Evolutionary conservation across 1,140 invertebrate species (phyloP).

Genomic region (Apis mellifera): DNA sequence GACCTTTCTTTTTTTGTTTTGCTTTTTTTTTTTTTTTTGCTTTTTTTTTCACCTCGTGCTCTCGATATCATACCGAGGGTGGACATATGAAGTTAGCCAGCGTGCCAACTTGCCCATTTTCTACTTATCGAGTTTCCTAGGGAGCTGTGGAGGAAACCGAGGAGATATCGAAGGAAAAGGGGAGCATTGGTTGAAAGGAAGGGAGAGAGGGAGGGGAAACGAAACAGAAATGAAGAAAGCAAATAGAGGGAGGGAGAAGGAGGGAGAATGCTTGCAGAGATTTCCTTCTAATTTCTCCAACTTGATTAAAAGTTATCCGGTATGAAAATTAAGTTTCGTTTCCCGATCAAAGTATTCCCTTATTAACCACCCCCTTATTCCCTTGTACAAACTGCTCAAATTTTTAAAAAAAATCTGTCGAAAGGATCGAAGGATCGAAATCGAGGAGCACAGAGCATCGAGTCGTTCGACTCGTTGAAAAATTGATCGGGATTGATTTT

Average conservation of each 20-base stretch:
- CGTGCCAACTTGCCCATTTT: conserved; percentile 73
- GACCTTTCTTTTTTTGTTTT: conserved; percentile 8
- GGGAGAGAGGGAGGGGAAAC: conserved; percentile 5
- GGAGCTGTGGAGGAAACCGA: conserved; percentile 15
- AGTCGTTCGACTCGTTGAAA: no score
- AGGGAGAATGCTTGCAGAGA: conserved; percentile 48
- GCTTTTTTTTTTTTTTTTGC: neutral
- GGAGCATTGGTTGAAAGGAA: no score
- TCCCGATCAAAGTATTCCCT: conserved; percentile 55
- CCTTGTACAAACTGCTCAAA: neutral
- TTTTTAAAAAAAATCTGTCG: no score
- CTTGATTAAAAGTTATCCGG: conserved; percentile 76
- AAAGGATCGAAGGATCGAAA: no score
- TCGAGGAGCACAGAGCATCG: no score
- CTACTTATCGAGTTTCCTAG: conserved; percentile 72
- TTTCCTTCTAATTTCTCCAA: conserved; percentile 76
- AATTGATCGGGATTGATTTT: no score
- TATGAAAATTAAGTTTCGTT: conserved; percentile 74
- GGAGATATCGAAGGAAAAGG: conserved; percentile 5
- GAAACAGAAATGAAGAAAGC: neutral
- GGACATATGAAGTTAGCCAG: conserved; percentile 71
- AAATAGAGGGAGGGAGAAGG: neutral
- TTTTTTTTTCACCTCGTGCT: conserved; percentile 7
- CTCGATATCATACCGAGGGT: conserved; percentile 63
- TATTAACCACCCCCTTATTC: conserved; percentile 44